Evolutionary conservation across 2,888 invertebrate genomes (phyloP), one percentile per base, ranked within the genome.

Genomic region (Lamellibrachia satsuma): DNA sequence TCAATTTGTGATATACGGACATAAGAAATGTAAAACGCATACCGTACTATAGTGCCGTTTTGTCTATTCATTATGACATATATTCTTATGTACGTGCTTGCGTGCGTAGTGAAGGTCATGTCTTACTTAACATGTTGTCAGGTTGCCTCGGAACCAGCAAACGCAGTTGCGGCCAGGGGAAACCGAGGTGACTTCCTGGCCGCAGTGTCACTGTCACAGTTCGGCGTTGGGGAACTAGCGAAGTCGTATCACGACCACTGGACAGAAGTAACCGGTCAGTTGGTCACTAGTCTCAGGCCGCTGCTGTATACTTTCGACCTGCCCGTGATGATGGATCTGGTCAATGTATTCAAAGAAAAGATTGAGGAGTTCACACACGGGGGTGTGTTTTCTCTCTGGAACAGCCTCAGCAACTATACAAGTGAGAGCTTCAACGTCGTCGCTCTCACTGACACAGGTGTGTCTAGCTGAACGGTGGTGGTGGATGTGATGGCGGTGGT

Each of bases 401-500:
- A 2, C 52, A 52, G 52, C n/a, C 52, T 52, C 52, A 22, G n/a
- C 52, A 91, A 91, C 52, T 91, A 52, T 22, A 91, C 91, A 22
- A 27, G 15, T 1, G 91, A 52, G 22, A 52, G n/a, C 91, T 52
- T 91, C 52, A 91, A 91, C 52, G n/a, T 52, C 52, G 52, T 91
- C 52, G 52, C 27, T n/a, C 52, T 91, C 22, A 91, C 91, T 2
- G 91, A 91, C 27, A 91, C 91, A 91, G 91, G 91, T 91, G 22
- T 3, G 22, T n/a, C 39, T 51, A 39, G 39, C 39, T 39, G 39
- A 39, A 39, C 39, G 39, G 39, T 39, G 39, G 0, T 39, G 39
- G 39, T 39, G 39, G 39, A 39, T 39, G 39, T 39, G 39, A 39
- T 39, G 39, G 39, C 39, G 39, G 39, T 39, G 39, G 39, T 0